These are phyloP conservation scores for Trichonephila clavipes DNA, from an alignment of 1,140 invertebrate genomes.

Conservation along the genomic window DNA sequence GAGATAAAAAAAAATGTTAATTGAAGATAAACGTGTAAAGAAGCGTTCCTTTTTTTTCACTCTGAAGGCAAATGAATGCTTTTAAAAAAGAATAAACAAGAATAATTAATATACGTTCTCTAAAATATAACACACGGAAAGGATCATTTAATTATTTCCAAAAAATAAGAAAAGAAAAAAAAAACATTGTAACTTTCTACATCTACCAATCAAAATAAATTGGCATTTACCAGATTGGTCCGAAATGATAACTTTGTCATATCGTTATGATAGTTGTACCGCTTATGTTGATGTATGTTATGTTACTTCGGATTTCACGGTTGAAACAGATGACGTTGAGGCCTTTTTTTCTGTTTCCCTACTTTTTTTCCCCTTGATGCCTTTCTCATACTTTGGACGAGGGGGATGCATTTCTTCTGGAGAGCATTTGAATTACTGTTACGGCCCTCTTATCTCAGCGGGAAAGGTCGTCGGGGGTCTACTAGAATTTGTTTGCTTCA, in stretches of 20 bases:
- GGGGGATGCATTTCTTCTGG: neutral
- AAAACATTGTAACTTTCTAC: too few relatives aligned
- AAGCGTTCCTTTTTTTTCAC: too few relatives aligned
- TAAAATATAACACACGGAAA: too few relatives aligned
- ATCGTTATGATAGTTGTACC: neutral
- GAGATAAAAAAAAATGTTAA: too few relatives aligned
- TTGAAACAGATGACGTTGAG: neutral
- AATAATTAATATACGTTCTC: too few relatives aligned
- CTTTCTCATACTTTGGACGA: neutral
- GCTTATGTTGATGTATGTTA: neutral
- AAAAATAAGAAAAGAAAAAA: too few relatives aligned
- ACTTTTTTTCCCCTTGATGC: neutral
- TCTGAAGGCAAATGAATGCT: too few relatives aligned
- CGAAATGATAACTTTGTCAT: neutral
- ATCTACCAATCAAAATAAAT: neutral
- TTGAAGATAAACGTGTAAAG: too few relatives aligned
- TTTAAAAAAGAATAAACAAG: too few relatives aligned
- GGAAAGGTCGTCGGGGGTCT: conserved; percentile 34
- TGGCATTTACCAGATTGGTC: neutral
- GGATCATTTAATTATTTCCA: too few relatives aligned
- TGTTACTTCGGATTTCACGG: conserved; percentile 1
- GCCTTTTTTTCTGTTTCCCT: neutral
- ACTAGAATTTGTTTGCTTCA: conserved; percentile 25
- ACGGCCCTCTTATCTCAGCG: conserved; percentile 14
- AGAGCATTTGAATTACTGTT: conserved; percentile 22